phyloP scores from a whole-genome alignment of 2,797 vertebrate species.

The Anguilla pacifica region DNA sequence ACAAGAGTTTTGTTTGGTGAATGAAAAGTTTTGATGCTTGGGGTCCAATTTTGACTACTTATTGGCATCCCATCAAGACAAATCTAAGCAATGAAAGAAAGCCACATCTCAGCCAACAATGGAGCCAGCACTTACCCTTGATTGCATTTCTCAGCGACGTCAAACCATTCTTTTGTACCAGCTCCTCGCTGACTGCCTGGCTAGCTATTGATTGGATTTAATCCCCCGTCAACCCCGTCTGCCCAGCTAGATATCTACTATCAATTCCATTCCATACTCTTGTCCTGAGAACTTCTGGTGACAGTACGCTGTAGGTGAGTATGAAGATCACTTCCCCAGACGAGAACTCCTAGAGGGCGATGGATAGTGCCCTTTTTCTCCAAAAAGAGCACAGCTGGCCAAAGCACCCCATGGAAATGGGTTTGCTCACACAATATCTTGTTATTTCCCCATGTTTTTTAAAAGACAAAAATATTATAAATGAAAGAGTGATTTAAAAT shows the following conservation, averaged over 20 bases:
- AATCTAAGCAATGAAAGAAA: conserved; percentile 55
- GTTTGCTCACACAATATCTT: not conserved
- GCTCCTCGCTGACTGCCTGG: not conserved
- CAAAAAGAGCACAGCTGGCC: not conserved
- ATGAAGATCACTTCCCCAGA: not conserved
- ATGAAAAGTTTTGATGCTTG: conserved; percentile 52
- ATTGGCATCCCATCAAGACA: conserved; percentile 38
- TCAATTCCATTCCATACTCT: conserved; percentile 28
- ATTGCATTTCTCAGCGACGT: conserved; percentile 45
- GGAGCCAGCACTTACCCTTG: conserved; percentile 49
- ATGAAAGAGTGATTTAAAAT: not conserved
- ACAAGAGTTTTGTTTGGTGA: conserved; percentile 56
- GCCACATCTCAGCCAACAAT: conserved; percentile 53
- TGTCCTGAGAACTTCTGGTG: conserved; percentile 29
- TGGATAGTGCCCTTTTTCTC: not conserved
- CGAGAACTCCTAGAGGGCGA: not conserved
- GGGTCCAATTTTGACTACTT: conserved; percentile 59
- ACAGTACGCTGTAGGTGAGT: not conserved
- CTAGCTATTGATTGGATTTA: conserved; percentile 42
- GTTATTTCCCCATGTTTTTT: not conserved
- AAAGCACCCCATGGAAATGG: not conserved
- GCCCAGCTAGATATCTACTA: conserved; percentile 29
- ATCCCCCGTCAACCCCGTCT: conserved; percentile 20
- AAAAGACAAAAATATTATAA: not conserved
- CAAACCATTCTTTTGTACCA: conserved; percentile 40